These are phyloP conservation scores for Drosophila ananassae DNA, from an alignment of 1,140 invertebrate species.

Conservation along the genomic window DNA sequence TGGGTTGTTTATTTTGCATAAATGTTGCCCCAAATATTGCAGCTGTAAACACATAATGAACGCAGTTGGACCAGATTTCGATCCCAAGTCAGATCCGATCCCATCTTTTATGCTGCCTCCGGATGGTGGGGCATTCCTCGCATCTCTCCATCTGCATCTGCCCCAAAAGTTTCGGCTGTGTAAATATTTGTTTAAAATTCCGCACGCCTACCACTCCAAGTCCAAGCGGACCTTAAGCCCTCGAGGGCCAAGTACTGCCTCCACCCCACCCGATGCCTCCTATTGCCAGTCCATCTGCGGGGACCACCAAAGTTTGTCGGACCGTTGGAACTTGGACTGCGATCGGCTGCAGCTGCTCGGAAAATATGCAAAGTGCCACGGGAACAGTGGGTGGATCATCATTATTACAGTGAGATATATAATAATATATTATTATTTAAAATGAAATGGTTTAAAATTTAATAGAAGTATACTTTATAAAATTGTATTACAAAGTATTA, in stretches of 20 bases:
- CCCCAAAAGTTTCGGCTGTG: constrained; percentile 60
- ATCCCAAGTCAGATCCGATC: constrained; percentile 29
- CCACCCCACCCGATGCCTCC: constrained; percentile 12
- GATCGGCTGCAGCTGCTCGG: constrained; percentile 49
- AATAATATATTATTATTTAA: neutral
- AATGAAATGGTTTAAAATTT: neutral
- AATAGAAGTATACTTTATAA: too few species aligned
- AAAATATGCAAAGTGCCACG: constrained; percentile 71
- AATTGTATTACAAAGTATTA: too few species aligned
- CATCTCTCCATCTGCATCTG: constrained; percentile 36
- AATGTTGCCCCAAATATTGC: constrained; percentile 82
- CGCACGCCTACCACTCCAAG: constrained; percentile 61
- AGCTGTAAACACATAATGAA: constrained; percentile 80
- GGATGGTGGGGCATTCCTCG: constrained; percentile 43
- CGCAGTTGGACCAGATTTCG: constrained; percentile 45
- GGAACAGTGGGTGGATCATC: constrained; percentile 22
- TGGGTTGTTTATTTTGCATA: constrained; percentile 78
- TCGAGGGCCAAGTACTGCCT: constrained; percentile 31
- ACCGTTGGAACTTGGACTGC: constrained; percentile 39
- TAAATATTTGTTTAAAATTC: constrained; percentile 82
- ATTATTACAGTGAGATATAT: neutral
- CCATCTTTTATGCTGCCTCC: constrained; percentile 46
- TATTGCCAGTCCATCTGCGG: constrained; percentile 14
- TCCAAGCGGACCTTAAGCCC: constrained; percentile 23
- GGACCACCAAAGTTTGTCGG: constrained; percentile 68